Conservation (phyloP, 1,140 invertebrate genomes). For the Drosophila kanapiae region DNA sequence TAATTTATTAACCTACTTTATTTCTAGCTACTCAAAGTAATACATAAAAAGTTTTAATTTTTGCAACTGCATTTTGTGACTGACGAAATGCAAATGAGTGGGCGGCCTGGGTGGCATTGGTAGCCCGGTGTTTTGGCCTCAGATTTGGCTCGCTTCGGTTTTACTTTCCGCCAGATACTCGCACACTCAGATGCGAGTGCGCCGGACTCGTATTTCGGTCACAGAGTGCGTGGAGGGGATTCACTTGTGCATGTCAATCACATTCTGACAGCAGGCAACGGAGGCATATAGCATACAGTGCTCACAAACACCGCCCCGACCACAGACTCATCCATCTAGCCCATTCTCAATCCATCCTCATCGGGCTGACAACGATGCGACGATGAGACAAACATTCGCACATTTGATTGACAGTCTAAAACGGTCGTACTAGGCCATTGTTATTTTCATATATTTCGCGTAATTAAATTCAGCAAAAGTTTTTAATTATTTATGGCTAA, state of each 20-base stretch:
- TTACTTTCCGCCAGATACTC: conserved; percentile 50
- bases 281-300: conserved; percentile 26
- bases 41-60: background rate
- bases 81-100: conserved; percentile 69
- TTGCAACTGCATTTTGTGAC: conserved; percentile 21
- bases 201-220: conserved; percentile 63
- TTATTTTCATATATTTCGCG: background rate
- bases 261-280: conserved; percentile 63
- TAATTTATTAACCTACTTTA: too few relatives aligned
- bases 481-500: conserved; percentile 63
- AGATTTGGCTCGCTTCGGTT: conserved; percentile 41
- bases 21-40: background rate
- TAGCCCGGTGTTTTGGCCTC: conserved; percentile 46
- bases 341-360: conserved; percentile 46
- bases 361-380: conserved; percentile 47
- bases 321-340: conserved; percentile 31
- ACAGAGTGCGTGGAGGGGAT: conserved; percentile 52
- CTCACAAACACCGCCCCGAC: conserved; percentile 42
- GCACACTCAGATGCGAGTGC: conserved; percentile 39
- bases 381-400: conserved; percentile 54
- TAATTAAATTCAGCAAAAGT: conserved; percentile 41
- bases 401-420: conserved; percentile 60
- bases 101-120: conserved; percentile 53
- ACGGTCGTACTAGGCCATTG: conserved; percentile 17
- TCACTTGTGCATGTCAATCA: conserved; percentile 82